Percentiles rank a stretch among this genome's conserved stretches.
Conservation (phyloP, 2,113 vertebrate genomes). For the Tapirus terrestris region DNA sequence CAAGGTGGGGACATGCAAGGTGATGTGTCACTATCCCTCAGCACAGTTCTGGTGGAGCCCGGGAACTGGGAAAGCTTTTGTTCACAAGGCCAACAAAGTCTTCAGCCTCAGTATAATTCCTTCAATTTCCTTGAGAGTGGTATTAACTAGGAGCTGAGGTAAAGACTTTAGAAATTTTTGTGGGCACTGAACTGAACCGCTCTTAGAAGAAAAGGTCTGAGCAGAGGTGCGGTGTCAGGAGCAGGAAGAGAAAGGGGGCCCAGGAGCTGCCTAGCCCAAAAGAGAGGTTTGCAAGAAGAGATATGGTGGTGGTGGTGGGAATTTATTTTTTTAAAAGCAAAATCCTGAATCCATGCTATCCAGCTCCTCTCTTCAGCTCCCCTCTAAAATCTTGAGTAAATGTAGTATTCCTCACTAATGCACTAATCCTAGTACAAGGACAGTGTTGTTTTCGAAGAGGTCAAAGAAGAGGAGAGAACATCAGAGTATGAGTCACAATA, state of each 20-base stretch:
- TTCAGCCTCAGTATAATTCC: not conserved
- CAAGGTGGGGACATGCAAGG: not conserved
- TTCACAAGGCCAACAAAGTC: conserved; percentile 32
- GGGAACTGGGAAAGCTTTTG: not conserved
- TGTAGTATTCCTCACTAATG: not conserved
- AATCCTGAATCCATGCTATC: not conserved
- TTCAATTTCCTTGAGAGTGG: not conserved
- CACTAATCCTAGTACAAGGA: not conserved
- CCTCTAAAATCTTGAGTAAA: not conserved
- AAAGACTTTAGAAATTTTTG: not conserved
- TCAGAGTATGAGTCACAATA: not conserved
- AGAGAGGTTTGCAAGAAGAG: not conserved
- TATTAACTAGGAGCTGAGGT: not conserved
- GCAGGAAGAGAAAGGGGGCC: not conserved
- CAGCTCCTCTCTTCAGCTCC: not conserved
- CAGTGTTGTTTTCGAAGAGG: not conserved
- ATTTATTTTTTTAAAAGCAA: not conserved
- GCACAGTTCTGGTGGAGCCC: not conserved
- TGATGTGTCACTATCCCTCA: not conserved
- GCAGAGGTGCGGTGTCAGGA: not conserved
- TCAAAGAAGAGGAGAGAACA: not conserved
- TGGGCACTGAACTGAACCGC: not conserved
- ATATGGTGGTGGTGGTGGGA: not conserved
- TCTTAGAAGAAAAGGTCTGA: not conserved
- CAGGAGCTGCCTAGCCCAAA: not conserved